Evolutionary conservation across 2,888 invertebrate genomes (phyloP).

Genomic region (Andrena haemorrhoa): DNA sequence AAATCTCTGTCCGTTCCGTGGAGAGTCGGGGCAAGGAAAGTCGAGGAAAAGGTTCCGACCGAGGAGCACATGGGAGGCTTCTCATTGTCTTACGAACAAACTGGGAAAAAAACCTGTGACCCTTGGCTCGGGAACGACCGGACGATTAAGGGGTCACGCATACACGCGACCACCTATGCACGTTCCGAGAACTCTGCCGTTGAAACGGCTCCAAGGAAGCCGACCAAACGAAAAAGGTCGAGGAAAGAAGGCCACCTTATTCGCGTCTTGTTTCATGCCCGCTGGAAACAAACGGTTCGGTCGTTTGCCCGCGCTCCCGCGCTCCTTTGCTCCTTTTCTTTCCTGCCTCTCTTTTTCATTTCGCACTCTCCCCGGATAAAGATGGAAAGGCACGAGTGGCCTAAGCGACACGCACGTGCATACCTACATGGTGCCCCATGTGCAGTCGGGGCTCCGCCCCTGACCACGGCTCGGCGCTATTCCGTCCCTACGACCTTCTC

Average conservation of each 20-base stretch:
- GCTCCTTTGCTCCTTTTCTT: neutral
- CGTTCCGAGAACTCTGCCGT: conserved; percentile 57
- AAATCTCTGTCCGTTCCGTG: conserved; percentile 47
- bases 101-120: conserved; percentile 40
- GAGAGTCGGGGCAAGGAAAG: conserved; percentile 32
- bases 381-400: neutral
- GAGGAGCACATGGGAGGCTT: conserved; percentile 43
- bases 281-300: conserved; percentile 31
- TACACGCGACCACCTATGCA: conserved; percentile 10
- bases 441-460: conserved; percentile 64
- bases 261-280: conserved; percentile 53
- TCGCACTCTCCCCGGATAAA: neutral
- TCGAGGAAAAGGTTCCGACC: conserved; percentile 18
- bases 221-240: conserved; percentile 10
- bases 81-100: conserved; percentile 52
- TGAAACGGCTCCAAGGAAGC: neutral
- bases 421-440: conserved; percentile 64
- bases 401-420: conserved; percentile 46
- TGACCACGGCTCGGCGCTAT: conserved; percentile 33
- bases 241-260: conserved; percentile 17
- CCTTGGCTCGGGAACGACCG: conserved; percentile 31
- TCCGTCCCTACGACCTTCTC: conserved; percentile 30
- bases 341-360: neutral
- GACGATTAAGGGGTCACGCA: conserved; percentile 37
- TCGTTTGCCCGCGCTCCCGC: conserved; percentile 31